A percentile compares a stretch with the other conserved stretches of the same genome.
Evolutionary conservation across 2,113 vertebrate genomes (phyloP).

Genomic region (Chascanopsetta lugubris): DNA sequence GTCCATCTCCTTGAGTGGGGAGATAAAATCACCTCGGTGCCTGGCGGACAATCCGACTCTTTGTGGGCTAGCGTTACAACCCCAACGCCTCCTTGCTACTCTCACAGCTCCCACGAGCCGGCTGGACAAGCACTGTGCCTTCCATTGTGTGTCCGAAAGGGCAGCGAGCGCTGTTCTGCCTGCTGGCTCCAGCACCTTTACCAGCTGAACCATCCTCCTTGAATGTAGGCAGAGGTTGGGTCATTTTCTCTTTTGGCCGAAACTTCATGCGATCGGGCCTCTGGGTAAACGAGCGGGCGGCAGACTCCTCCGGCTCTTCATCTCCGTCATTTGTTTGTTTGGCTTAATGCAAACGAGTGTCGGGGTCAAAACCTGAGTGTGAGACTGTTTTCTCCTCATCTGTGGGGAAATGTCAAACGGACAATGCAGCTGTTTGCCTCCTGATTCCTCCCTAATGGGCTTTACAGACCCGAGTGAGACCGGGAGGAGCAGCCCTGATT

Average conservation of each 20-base stretch:
- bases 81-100: slow-evolving; percentile 55
- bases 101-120: slow-evolving; percentile 59
- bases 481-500: slow-evolving; percentile 14
- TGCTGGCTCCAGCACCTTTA: slow-evolving; percentile 66
- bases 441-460: slow-evolving; percentile 60
- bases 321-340: slow-evolving; percentile 18
- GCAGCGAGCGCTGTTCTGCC: slow-evolving; percentile 71
- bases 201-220: slow-evolving; percentile 26
- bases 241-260: slow-evolving; percentile 39
- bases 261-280: slow-evolving; percentile 38
- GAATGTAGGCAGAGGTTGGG: slow-evolving; percentile 28
- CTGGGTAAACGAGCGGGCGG: slow-evolving; percentile 33
- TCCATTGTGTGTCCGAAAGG: slow-evolving; percentile 80
- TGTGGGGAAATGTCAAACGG: slow-evolving; percentile 71
- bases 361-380: slow-evolving; percentile 66
- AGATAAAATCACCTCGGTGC: slow-evolving; percentile 68
- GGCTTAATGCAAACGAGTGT: slow-evolving; percentile 60
- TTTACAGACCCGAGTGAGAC: slow-evolving; percentile 49
- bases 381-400: slow-evolving; percentile 39
- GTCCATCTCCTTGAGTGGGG: slow-evolving; percentile 51
- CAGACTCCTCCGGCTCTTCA: slow-evolving; percentile 27
- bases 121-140: slow-evolving; percentile 73
- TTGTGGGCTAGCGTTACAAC: slow-evolving; percentile 75
- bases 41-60: slow-evolving; percentile 73
- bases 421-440: slow-evolving; percentile 68